Conservation (phyloP, 2,797 vertebrate species). For the Dendrocincla tyrannina region DNA sequence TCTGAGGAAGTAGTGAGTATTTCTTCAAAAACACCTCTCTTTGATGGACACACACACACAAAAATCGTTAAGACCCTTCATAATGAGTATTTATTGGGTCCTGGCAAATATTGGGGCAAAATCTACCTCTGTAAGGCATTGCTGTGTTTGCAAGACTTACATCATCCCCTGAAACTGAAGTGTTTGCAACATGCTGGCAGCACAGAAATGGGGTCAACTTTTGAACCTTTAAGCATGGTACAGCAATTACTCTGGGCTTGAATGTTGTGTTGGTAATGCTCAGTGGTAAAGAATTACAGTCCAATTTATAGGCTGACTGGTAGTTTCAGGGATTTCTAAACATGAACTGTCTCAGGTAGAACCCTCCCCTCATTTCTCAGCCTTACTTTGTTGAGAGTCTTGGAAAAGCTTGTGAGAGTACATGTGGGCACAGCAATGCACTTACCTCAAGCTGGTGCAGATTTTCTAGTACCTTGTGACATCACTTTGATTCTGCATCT, state of each 20-base stretch:
- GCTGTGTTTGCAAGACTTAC: background rate
- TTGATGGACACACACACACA: background rate
- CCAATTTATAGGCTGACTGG: background rate
- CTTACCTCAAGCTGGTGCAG: background rate
- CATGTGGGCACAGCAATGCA: background rate
- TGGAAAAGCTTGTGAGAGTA: background rate
- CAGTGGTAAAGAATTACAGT: background rate
- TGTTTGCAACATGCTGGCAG: background rate
- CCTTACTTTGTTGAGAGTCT: background rate
- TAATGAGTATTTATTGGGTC: background rate
- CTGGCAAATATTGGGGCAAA: rapidly evolving
- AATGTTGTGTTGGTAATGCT: background rate
- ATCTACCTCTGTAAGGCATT: background rate
- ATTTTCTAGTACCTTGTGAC: background rate
- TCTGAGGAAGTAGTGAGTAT: background rate
- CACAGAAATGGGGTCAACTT: background rate
- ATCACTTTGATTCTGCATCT: background rate
- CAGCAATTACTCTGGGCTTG: background rate
- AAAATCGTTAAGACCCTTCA: background rate
- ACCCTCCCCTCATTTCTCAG: background rate
- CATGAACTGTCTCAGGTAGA: background rate
- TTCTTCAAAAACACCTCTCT: background rate
- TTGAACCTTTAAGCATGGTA: background rate
- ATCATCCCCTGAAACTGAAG: background rate
- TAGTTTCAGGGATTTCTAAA: background rate